Evolutionary conservation across 2,888 invertebrate genomes (phyloP), one percentile per base, ranked within the genome.

Genomic region (Gasteruption jaculator): DNA sequence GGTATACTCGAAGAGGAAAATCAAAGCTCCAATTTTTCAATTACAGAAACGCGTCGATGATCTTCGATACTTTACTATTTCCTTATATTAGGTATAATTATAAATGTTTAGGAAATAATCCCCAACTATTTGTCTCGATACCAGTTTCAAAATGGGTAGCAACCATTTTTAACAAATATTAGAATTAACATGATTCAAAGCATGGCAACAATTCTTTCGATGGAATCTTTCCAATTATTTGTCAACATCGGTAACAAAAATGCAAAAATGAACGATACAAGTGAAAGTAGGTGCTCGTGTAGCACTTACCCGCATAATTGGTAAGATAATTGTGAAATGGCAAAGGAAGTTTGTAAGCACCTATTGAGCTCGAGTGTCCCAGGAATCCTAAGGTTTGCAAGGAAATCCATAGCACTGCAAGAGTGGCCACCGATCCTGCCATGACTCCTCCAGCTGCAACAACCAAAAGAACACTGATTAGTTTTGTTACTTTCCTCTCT

Each of bases 371-470:
- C 1, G 56, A 49, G 1, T 57, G 54, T 3, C 65, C 64, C 11
- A 66, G 46, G 15, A 61, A 55, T 8, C 63, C 63, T 57, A 63
- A 57, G 2, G 63, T 56, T 27, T 68, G 68, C 7, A 68, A 45
- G 20, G 56, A 55, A 14, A 66, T 40, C 65, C 67, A 68, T 24
- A 67, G 46, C 3, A 62, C 53, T 21, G 63, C 67, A 14, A 68
- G 29, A 37, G 59, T 61, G 24, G 62, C 66, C 40, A 68, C 54
- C 5, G 66, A 67, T 34, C 64, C 60, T 41, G 68, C 68, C 68
- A 68, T 68, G 24, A 68, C 58, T 46, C 62, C 60, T 36, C 68
- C 61, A 25, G 64, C 68, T 68, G 53, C 38, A 38, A 34, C 53
- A 33, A 53, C 45, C 18, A 29, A 35, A 30, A 24, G 25, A 26